Conservation (phyloP, 2,888 invertebrate species). For the Heliconius aoede region DNA sequence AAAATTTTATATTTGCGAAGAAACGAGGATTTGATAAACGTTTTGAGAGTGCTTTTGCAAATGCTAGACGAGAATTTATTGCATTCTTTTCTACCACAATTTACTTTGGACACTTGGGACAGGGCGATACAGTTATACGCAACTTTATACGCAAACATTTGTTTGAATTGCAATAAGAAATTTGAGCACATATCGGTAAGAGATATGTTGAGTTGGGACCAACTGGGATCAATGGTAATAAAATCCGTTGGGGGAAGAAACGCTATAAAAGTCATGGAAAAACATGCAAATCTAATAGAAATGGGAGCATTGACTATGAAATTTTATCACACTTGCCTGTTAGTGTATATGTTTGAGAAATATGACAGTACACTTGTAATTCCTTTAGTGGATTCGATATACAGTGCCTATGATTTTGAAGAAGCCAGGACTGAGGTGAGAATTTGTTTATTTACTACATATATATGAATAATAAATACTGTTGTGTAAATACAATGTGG, state of each 20-base stretch:
- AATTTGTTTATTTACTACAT: neutral
- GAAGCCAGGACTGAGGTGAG: conserved; percentile 72
- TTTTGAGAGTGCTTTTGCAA: conserved; percentile 84
- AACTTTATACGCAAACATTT: conserved; percentile 82
- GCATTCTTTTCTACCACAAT: conserved; percentile 79
- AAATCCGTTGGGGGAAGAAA: conserved; percentile 84
- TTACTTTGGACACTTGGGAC: conserved; percentile 85
- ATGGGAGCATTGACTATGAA: conserved; percentile 83
- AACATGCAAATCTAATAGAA: conserved; percentile 81
- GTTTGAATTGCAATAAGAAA: conserved; percentile 85
- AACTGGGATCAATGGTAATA: conserved; percentile 83
- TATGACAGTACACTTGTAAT: conserved; percentile 65
- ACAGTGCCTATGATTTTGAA: conserved; percentile 68
- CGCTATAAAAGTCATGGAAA: conserved; percentile 82
- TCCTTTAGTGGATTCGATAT: conserved; percentile 72
- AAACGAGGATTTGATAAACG: conserved; percentile 77
- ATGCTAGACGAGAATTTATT: conserved; percentile 83
- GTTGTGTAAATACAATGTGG: neutral
- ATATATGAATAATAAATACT: neutral
- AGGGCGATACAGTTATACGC: conserved; percentile 80
- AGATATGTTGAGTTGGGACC: conserved; percentile 84
- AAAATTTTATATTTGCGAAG: conserved; percentile 80
- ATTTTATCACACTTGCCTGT: conserved; percentile 84
- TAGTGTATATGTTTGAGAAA: conserved; percentile 75
- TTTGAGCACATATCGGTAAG: conserved; percentile 74